Evolutionary conservation across 1,140 invertebrate genomes (phyloP).

Genomic region (Drosophila teissieri): DNA sequence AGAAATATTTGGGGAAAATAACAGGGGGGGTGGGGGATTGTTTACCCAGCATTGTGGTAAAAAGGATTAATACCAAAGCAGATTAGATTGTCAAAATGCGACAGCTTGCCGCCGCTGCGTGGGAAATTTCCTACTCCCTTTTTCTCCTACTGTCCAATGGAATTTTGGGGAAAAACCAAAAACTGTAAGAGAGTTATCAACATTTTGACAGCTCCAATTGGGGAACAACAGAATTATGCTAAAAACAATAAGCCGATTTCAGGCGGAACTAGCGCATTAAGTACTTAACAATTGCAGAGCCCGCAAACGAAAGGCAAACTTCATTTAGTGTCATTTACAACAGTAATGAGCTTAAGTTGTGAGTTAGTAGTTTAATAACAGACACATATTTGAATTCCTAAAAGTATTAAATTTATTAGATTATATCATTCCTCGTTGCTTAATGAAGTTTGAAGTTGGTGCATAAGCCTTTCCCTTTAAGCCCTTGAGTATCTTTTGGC

Average conservation of each 20-base stretch:
- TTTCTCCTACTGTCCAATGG: not conserved
- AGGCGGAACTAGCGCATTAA: conserved; percentile 26
- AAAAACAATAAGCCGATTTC: conserved; percentile 48
- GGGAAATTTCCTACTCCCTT: conserved; percentile 25
- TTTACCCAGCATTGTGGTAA: conserved; percentile 46
- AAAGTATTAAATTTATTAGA: too few species aligned
- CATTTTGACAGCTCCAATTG: conserved; percentile 55
- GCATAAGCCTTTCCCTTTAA: not conserved
- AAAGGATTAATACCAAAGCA: conserved; percentile 74
- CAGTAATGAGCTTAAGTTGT: not conserved
- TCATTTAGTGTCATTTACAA: conserved; percentile 19
- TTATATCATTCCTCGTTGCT: too few species aligned
- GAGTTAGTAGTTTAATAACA: not conserved
- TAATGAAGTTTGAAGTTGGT: not conserved
- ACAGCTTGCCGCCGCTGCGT: conserved; percentile 54
- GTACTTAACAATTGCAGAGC: conserved; percentile 29
- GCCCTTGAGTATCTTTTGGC: not conserved
- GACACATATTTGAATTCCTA: too few species aligned
- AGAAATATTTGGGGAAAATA: not conserved
- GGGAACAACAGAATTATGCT: conserved; percentile 48
- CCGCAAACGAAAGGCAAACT: conserved; percentile 9
- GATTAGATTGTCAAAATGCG: conserved; percentile 75
- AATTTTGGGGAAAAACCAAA: conserved; percentile 24
- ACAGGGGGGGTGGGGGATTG: not conserved
- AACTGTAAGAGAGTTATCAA: conserved; percentile 54